Evolutionary conservation across 2,888 invertebrate species (phyloP).

Genomic region (Ptilodon capucinus): DNA sequence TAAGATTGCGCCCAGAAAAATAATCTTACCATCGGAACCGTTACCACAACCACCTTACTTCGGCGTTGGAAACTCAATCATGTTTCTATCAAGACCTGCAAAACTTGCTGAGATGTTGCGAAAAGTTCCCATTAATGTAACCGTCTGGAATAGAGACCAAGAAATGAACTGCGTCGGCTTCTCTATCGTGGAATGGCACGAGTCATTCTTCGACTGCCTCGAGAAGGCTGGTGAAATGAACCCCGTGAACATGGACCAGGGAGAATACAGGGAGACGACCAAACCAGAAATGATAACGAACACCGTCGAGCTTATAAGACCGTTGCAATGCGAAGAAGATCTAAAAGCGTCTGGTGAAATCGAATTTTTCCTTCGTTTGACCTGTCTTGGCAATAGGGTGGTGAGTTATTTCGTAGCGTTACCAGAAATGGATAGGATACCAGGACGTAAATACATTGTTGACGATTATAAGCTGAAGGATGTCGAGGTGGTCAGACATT

Average conservation of each 20-base stretch:
- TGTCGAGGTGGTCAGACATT: slow-evolving; percentile 72
- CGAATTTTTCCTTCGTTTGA: slow-evolving; percentile 63
- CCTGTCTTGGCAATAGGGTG: slow-evolving; percentile 68
- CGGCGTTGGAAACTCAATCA: slow-evolving; percentile 71
- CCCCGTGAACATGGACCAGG: slow-evolving; percentile 67
- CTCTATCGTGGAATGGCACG: slow-evolving; percentile 64
- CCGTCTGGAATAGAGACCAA: slow-evolving; percentile 75
- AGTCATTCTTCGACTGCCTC: slow-evolving; percentile 64
- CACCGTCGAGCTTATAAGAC: slow-evolving; percentile 61
- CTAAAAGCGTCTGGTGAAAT: slow-evolving; percentile 71
- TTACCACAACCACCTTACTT: slow-evolving; percentile 74
- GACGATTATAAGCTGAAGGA: slow-evolving; percentile 73
- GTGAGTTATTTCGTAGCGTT: slow-evolving; percentile 65
- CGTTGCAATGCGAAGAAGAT: slow-evolving; percentile 72
- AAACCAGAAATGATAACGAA: slow-evolving; percentile 67
- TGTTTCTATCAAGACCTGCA: slow-evolving; percentile 70
- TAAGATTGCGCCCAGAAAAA: slow-evolving; percentile 44
- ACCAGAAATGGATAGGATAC: slow-evolving; percentile 75
- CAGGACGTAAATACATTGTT: slow-evolving; percentile 67
- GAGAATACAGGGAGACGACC: slow-evolving; percentile 61
- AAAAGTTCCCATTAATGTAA: slow-evolving; percentile 68
- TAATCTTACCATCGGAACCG: slow-evolving; percentile 68
- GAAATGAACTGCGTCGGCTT: slow-evolving; percentile 69
- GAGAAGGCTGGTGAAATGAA: slow-evolving; percentile 59
- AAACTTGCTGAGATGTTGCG: slow-evolving; percentile 62